Percentiles rank a stretch among this genome's conserved stretches.
Conservation (phyloP, 1,140 invertebrate species). For the Lordiphosa mommai region DNA sequence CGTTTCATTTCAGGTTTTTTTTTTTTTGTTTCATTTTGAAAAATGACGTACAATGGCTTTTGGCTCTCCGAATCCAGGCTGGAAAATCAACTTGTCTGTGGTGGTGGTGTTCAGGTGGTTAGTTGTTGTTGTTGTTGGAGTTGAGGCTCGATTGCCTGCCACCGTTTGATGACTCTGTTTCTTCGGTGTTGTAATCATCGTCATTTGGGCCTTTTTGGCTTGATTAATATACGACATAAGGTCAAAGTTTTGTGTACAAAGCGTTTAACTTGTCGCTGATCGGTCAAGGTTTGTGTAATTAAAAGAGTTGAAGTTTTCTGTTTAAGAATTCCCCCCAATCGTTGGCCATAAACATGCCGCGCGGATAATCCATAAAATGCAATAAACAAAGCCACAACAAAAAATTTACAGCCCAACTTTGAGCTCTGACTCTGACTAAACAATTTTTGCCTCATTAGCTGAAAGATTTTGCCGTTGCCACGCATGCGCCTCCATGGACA, state of each 20-base stretch:
- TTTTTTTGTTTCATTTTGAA: conserved; percentile 33
- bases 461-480: conserved; percentile 25
- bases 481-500: conserved; percentile 21
- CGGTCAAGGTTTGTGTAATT: conserved; percentile 55
- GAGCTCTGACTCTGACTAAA: conserved; percentile 5
- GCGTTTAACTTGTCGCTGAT: conserved; percentile 58
- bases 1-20: conserved; percentile 38
- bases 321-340: conserved; percentile 14
- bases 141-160: conserved; percentile 24
- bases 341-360: conserved; percentile 31
- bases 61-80: conserved; percentile 34
- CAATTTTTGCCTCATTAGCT: conserved; percentile 48
- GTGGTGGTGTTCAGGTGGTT: conserved; percentile 53
- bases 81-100: conserved; percentile 74
- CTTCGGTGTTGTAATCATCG: conserved; percentile 32
- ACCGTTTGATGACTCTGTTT: conserved; percentile 71
- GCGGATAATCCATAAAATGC: conserved; percentile 5
- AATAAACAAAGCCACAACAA: conserved; percentile 11
- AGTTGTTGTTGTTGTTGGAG: conserved; percentile 45
- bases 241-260: conserved; percentile 51
- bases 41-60: conserved; percentile 70
- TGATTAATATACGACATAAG: conserved; percentile 74
- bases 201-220: conserved; percentile 36
- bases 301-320: conserved; percentile 4
- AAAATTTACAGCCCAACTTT: conserved; percentile 4